Base-by-base conservation (phyloP, 2,113 vertebrate genomes). In the Ornithorhynchus anatinus region DNA sequence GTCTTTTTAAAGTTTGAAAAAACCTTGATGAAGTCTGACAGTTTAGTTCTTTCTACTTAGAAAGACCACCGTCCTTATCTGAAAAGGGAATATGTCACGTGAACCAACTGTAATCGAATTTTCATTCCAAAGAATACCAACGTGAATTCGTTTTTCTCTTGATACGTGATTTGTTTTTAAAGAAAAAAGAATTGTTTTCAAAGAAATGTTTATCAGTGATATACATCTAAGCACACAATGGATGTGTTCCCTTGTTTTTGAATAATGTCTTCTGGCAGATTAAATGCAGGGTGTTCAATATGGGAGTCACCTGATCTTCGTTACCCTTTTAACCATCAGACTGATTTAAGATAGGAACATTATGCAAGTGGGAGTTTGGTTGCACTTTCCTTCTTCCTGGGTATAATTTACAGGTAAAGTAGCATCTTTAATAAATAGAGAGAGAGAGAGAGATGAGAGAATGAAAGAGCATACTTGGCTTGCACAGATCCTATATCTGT, bases 41-140 rank as follows among this genome's bases (percentile, higher is more conserved):
- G 4, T 3, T 14, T 14, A 5, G n/a, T 35, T 35, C 59, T n/a
- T 29, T 8, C 10, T 25, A 10, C 48, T 42, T 22, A 25, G 47
- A 20, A 0, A 0, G 19, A 1, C 4, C 16, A 1, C 7, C 23
- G 38, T 44, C 36, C 20, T 40, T 4, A 1, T 4, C n/a, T 17
- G 48, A 58, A 32, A 37, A 37, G 33, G 35, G 48, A 54, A 15
- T 15, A 52, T 16, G 32, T 25, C 22, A 38, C 31, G 67, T 7
- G 15, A 14, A n/a, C 14, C 31, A 4, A 6, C 36, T 14, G 22
- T 22, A 47, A 6, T 2, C 47, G 33, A 40, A 17, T 22, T 33
- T 56, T 19, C 53, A 45, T 64, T 59, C 73, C 22, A 35, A 22
- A 10, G 19, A 57, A 43, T 16, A 22, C 56, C 22, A 3, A 4